Conservation (phyloP, 2,797 vertebrate species). For the Coendou prehensilis region DNA sequence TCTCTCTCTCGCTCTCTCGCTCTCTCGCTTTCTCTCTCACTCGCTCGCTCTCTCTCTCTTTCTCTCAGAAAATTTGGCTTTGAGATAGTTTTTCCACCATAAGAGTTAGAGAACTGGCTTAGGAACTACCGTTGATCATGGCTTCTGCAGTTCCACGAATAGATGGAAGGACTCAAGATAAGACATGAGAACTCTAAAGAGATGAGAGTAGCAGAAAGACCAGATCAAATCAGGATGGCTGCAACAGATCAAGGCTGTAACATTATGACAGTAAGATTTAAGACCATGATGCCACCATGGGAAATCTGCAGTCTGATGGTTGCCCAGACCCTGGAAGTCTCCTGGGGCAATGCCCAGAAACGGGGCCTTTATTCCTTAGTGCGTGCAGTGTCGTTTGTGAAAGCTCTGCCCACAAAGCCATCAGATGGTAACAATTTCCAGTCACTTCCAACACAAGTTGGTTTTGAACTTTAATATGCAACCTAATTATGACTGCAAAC, state of each 20-base stretch:
- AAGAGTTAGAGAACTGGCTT: constrained; percentile 8
- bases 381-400: constrained; percentile 86
- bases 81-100: constrained; percentile 57
- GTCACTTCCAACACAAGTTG: constrained; percentile 90
- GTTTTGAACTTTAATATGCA: constrained; percentile 92
- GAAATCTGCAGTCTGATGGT: constrained; percentile 52
- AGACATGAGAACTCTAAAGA: not conserved
- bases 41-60: not conserved
- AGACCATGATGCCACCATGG: constrained; percentile 55
- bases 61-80: constrained; percentile 67
- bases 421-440: constrained; percentile 92
- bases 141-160: not conserved
- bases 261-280: constrained; percentile 40
- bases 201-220: not conserved
- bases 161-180: not conserved
- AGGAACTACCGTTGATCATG: not conserved
- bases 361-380: constrained; percentile 80
- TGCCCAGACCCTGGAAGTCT: constrained; percentile 65
- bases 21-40: not conserved
- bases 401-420: constrained; percentile 89
- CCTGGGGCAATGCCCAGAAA: constrained; percentile 84
- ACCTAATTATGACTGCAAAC: constrained; percentile 90
- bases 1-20: not conserved
- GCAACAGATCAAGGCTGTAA: not conserved
- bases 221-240: not conserved